phyloP scores from a whole-genome alignment of 2,888 invertebrate species.

The Agrotis clavis region DNA sequence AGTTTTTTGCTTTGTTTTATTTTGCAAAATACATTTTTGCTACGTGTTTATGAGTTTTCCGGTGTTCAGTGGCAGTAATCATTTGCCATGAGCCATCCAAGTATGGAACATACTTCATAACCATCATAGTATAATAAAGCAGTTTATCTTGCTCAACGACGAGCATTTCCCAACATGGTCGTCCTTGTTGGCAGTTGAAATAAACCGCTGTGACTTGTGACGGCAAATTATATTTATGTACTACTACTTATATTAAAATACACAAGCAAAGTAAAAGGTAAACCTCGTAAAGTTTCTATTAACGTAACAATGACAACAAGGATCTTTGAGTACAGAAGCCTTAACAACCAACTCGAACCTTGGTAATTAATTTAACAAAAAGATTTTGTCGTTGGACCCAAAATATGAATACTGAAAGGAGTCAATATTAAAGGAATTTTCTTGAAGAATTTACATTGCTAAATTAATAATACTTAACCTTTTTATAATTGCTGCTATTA shows the following conservation, averaged over 20 bases:
- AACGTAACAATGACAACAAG: conserved; percentile 25
- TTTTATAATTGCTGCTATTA: conserved; percentile 23
- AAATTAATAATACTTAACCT: background rate
- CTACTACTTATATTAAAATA: background rate
- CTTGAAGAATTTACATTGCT: background rate
- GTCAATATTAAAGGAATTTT: conserved; percentile 13
- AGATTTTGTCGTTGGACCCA: conserved; percentile 18
- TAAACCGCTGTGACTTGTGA: conserved; percentile 9
- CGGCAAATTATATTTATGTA: conserved; percentile 25
- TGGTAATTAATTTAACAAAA: conserved; percentile 21
- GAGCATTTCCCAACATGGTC: conserved; percentile 5
- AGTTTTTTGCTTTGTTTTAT: no score
- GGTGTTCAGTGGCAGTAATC: background rate
- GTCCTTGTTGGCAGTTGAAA: conserved; percentile 12
- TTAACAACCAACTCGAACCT: conserved; percentile 4
- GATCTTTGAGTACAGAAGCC: conserved; percentile 14
- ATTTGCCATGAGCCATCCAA: background rate
- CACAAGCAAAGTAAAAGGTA: conserved; percentile 1
- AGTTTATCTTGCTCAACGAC: background rate
- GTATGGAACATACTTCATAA: background rate
- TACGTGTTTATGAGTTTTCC: background rate
- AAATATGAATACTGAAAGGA: conserved; percentile 17
- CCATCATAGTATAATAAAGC: background rate
- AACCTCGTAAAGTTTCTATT: conserved; percentile 8
- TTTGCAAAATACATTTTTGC: no score